Percentiles rank a stretch among this genome's conserved stretches.
Conservation (phyloP, 2,888 invertebrate species). For the Sphaerophoria taeniata region DNA sequence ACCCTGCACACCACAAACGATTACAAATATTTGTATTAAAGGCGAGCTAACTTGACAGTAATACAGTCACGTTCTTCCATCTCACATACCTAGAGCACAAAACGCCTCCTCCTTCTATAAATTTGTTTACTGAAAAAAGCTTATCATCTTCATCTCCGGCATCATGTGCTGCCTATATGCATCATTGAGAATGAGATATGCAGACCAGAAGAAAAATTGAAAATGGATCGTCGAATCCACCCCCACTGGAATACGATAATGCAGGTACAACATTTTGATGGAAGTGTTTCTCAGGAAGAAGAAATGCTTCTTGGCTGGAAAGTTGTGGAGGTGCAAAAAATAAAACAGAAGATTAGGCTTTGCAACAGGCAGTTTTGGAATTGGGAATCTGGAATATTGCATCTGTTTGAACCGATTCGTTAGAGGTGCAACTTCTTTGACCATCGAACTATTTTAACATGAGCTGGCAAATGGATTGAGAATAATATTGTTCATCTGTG, state of each 20-base stretch:
- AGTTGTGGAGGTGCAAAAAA: neutral
- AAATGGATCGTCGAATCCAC: neutral
- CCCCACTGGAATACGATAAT: neutral
- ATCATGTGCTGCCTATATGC: too few species aligned
- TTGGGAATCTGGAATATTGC: constrained; percentile 20
- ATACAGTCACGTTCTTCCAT: too few species aligned
- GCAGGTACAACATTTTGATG: neutral
- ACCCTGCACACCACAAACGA: too few species aligned
- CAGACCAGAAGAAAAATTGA: neutral
- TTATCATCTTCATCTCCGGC: too few species aligned
- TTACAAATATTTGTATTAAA: too few species aligned
- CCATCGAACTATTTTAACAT: neutral
- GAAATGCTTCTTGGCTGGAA: neutral
- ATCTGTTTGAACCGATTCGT: constrained; percentile 26
- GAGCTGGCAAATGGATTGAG: too few species aligned
- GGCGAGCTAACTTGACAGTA: too few species aligned
- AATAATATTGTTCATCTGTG: neutral
- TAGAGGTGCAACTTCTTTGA: neutral
- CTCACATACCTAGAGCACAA: too few species aligned
- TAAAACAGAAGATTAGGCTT: too few species aligned
- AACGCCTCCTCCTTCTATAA: too few species aligned
- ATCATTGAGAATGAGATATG: too few species aligned
- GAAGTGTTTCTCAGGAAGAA: neutral
- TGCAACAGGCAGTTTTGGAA: constrained; percentile 4
- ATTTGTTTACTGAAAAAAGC: too few species aligned